These are phyloP conservation scores for Ophioninae sp. DNA, from an alignment of 2,888 invertebrate species.

Conservation along the genomic window DNA sequence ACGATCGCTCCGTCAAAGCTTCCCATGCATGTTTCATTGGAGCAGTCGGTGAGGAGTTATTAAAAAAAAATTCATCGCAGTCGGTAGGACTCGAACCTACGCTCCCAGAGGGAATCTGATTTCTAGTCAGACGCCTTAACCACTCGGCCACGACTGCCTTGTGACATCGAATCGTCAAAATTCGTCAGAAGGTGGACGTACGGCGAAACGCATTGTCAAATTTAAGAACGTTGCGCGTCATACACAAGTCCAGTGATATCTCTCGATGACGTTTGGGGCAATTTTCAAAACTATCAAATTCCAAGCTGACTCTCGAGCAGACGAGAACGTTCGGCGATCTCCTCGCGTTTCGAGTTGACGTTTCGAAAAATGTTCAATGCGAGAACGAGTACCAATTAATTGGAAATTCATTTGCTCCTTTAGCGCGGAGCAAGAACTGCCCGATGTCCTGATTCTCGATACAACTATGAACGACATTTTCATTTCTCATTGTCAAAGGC, in stretches of 20 bases:
- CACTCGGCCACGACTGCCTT: constrained; percentile 92
- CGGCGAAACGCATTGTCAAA: not conserved
- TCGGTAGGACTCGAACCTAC: constrained; percentile 95
- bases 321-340: constrained; percentile 23
- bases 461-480: constrained; percentile 1
- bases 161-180: not conserved
- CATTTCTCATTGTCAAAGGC: constrained; percentile 9
- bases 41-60: not conserved
- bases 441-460: constrained; percentile 9
- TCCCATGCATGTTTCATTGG: not conserved
- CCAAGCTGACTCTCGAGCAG: constrained; percentile 39
- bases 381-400: not conserved
- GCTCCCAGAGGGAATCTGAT: constrained; percentile 95
- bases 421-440: constrained; percentile 5
- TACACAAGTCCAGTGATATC: not conserved
- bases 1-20: too few relatives aligned
- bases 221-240: constrained; percentile 4
- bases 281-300: not conserved
- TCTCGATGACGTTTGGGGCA: not conserved
- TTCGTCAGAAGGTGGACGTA: not conserved
- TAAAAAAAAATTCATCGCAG: constrained; percentile 83
- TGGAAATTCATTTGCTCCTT: constrained; percentile 22
- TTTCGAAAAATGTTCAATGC: not conserved
- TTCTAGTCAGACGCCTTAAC: constrained; percentile 95
- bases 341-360: constrained; percentile 27